Evolutionary conservation across 2,797 vertebrate genomes (phyloP).

Genomic region (Falco berigora): DNA sequence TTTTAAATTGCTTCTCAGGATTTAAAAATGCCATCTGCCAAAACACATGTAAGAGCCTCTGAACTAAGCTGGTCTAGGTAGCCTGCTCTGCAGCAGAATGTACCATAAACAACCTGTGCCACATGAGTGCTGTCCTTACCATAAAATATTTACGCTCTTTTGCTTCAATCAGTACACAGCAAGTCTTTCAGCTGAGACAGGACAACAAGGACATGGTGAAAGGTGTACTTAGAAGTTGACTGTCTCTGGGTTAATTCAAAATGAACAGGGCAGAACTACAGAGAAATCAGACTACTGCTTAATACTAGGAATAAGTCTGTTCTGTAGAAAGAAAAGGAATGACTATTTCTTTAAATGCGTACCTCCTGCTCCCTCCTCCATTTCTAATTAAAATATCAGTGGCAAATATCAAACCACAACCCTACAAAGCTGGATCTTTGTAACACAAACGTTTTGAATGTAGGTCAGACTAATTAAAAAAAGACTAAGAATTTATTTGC

Average conservation of each 20-base stretch:
- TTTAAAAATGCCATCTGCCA: background rate
- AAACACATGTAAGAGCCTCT: background rate
- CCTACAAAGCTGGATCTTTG: background rate
- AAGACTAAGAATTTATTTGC: background rate
- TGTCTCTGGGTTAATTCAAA: background rate
- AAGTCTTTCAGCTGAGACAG: background rate
- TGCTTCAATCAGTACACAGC: background rate
- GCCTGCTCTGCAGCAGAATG: background rate
- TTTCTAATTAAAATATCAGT: background rate
- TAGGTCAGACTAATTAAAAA: background rate
- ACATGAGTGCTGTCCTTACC: accelerated
- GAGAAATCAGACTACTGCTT: background rate
- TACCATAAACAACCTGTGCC: background rate
- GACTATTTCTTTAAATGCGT: background rate
- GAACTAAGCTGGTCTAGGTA: background rate
- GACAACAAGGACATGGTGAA: background rate
- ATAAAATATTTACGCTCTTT: background rate
- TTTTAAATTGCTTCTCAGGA: background rate
- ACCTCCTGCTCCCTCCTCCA: background rate
- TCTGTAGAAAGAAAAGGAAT: background rate
- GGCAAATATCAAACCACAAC: background rate
- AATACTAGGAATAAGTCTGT: background rate
- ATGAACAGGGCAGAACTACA: background rate
- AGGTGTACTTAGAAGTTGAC: background rate
- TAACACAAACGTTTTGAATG: background rate